phyloP scores from a whole-genome alignment of 2,113 vertebrate genomes.

The Lepus timidus region DNA sequence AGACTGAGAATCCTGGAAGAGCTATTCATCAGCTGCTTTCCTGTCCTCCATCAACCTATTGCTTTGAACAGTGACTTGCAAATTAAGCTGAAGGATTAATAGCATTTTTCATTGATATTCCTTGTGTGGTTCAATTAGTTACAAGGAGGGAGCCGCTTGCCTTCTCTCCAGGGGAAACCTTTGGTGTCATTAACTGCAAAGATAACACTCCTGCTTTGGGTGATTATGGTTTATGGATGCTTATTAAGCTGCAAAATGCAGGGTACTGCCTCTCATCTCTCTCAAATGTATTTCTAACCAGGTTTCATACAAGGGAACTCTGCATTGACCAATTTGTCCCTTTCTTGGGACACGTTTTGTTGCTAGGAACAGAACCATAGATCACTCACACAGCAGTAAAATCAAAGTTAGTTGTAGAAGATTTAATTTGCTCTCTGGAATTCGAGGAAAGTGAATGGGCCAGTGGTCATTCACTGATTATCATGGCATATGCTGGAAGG shows the following conservation, averaged over 20 bases:
- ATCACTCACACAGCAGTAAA: slow-evolving; percentile 52
- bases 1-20: slow-evolving; percentile 36
- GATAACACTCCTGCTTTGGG: background rate
- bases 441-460: slow-evolving; percentile 13
- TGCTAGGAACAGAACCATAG: slow-evolving; percentile 42
- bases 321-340: slow-evolving; percentile 54
- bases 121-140: slow-evolving; percentile 20
- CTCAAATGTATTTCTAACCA: slow-evolving; percentile 22
- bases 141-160: slow-evolving; percentile 37
- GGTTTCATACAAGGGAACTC: background rate
- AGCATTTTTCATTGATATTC: slow-evolving; percentile 67
- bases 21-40: slow-evolving; percentile 60
- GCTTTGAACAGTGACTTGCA: slow-evolving; percentile 70
- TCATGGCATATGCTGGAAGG: background rate
- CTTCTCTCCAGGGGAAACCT: slow-evolving; percentile 57
- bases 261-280: slow-evolving; percentile 27
- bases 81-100: slow-evolving; percentile 76
- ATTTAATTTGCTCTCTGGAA: slow-evolving; percentile 55
- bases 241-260: slow-evolving; percentile 47
- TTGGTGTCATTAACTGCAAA: slow-evolving; percentile 65
- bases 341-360: slow-evolving; percentile 65
- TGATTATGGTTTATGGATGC: slow-evolving; percentile 29
- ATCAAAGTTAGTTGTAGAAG: background rate
- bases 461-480: background rate
- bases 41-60: slow-evolving; percentile 59